Conservation (phyloP, 1,140 invertebrate species). For the Cylas formicarius region DNA sequence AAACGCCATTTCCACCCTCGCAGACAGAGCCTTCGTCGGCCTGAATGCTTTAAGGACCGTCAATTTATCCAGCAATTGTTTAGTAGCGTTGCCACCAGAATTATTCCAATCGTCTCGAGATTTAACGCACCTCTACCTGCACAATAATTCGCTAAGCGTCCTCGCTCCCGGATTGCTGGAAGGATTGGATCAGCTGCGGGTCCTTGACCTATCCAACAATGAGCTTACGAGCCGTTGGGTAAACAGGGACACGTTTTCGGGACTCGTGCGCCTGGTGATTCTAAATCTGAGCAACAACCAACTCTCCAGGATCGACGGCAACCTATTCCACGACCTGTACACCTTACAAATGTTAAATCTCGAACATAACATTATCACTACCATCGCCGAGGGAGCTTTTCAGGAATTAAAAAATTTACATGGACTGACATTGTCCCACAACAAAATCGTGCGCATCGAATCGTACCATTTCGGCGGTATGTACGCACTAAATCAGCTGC, state of each 20-base stretch:
- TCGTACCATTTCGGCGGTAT: constrained; percentile 64
- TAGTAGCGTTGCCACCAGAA: constrained; percentile 66
- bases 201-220: constrained; percentile 70
- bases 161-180: constrained; percentile 69
- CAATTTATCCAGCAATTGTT: constrained; percentile 69
- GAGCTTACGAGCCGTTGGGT: constrained; percentile 72
- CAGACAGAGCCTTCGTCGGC: constrained; percentile 63
- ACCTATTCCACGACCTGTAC: constrained; percentile 66
- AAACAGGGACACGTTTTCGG: constrained; percentile 68
- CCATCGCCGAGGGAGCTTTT: constrained; percentile 67
- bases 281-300: constrained; percentile 70
- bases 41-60: constrained; percentile 58
- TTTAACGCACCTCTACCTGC: constrained; percentile 63
- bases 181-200: constrained; percentile 65
- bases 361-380: constrained; percentile 66
- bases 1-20: constrained; percentile 64
- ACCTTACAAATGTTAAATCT: constrained; percentile 70
- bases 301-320: constrained; percentile 60
- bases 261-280: constrained; percentile 61
- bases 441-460: constrained; percentile 61
- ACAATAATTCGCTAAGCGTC: constrained; percentile 71
- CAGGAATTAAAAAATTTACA: constrained; percentile 66
- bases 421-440: constrained; percentile 65
- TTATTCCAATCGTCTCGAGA: constrained; percentile 61
- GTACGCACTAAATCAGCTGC: constrained; percentile 62